A percentile compares a stretch with the other conserved stretches of the same genome.
These are phyloP conservation scores for Ophion ventricosus DNA, from an alignment of 2,888 invertebrate genomes.

Conservation along the genomic window DNA sequence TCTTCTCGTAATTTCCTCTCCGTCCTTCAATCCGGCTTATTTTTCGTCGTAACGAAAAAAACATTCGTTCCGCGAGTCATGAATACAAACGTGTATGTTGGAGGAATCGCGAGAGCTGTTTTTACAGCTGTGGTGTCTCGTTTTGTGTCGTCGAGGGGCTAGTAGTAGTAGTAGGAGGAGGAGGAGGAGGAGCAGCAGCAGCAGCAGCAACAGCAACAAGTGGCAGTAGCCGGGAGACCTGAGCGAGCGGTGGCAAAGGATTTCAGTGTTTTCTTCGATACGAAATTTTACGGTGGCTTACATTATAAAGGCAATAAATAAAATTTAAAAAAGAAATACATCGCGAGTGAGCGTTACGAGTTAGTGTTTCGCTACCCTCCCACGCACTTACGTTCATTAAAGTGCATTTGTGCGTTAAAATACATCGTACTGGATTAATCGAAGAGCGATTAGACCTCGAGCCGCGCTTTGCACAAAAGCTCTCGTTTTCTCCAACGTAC, in stretches of 20 bases:
- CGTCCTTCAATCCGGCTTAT: background rate
- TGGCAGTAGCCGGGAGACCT: conserved; percentile 42
- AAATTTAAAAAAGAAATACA: too few species aligned
- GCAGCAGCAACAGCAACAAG: conserved; percentile 54
- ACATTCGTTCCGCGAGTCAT: background rate
- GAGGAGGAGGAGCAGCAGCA: conserved; percentile 57
- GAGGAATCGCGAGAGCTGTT: conserved; percentile 12
- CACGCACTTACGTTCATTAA: too few species aligned
- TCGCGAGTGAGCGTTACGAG: too few species aligned
- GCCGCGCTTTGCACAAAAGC: too few species aligned
- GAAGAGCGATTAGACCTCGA: too few species aligned
- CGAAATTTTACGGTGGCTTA: background rate
- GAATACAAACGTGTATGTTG: conserved; percentile 22
- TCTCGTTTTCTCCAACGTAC: too few species aligned
- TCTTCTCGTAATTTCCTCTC: background rate
- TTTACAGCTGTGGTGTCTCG: conserved; percentile 39
- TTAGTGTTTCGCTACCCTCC: too few species aligned
- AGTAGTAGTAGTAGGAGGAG: conserved; percentile 45
- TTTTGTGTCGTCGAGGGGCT: background rate
- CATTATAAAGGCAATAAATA: too few species aligned
- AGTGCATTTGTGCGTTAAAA: too few species aligned
- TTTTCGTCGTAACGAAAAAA: background rate
- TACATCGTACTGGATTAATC: too few species aligned
- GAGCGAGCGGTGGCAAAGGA: conserved; percentile 1
- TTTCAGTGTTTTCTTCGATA: background rate